Base-by-base conservation (phyloP, 1,140 invertebrate species). In the Colletes latitarsis region DNA sequence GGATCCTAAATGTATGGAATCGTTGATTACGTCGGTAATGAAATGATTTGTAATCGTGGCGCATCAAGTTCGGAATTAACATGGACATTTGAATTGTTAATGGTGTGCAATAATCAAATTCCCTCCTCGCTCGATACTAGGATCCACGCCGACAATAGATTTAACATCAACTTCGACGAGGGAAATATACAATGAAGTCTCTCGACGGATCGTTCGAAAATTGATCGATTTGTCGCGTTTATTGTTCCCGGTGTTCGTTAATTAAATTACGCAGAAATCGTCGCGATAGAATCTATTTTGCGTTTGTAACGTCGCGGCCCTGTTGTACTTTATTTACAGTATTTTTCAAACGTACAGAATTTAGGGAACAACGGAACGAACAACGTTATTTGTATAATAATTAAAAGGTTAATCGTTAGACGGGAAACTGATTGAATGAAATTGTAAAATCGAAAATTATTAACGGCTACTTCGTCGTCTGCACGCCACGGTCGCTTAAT, bases 71-170 rank as follows among this genome's bases (percentile, higher is more conserved):
- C 41, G n/a, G 1, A 14, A 15, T 75, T 75, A 64, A 75, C 62
- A 21, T 63, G 62, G n/a, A 46, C 14, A 66, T 53, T 75, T 53
- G 60, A 53, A 75, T 66, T 41, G 49, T 75, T 75, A 66, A 67
- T 75, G 15, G 49, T 46, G 8, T 14, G 39, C 19, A 21, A 55
- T 10, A 15, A 75, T 67, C 30, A 10, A 67, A 67, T 75, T 43
- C 30, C n/a, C 49, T 41, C 66, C 3, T 41, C 41, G 21, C 46
- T 46, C 17, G 15, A 5, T 10, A 10, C 9, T 21, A 15, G 53
- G 1, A 10, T 41, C 52, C 8, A 30, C 4, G 30, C 8, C 41
- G 17, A 10, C 21, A 52, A n/a, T 30, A n/a, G 15, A 5, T 52
- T 39, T 39, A 15, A 43, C 43, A 5, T 8, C 5, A 30, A 17